Evolutionary conservation across 1,140 invertebrate species (phyloP), one percentile per base, ranked within the genome.

Genomic region (Octopus sinensis): DNA sequence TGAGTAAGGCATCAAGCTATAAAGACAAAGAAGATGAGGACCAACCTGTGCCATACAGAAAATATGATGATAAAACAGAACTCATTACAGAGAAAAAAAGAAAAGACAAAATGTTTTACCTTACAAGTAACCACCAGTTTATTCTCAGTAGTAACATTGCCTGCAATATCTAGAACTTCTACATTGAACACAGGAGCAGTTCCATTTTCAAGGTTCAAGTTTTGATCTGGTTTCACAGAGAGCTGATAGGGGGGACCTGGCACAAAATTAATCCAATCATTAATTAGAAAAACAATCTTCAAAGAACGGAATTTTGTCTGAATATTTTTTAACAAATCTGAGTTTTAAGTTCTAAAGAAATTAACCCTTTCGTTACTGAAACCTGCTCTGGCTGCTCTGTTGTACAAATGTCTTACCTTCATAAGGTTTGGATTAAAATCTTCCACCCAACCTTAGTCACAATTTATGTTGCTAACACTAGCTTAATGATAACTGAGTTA

Each of bases 131-230:
- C 76, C 4, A 76, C 68, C 3, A 82, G 53, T 62, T 81, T 80
- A 12, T 68, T 79, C 13, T 83, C 81, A 52, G 84, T 83, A 2
- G 90, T 90, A 4, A 86, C 13, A 81, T 91, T 91, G n/a, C 88
- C 89, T 5, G 88, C 84, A 23, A 81, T 52, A 81, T 91, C 90
- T 10, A 83, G 82, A 4, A 90, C 83, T 54, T 85, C 84, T 9
- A 91, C 85, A 62, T 81, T 80, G 81, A 88, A 91, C 9, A 71
- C 62, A 0, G 84, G 80, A 5, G 86, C 12, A n/a, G 76, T 78
- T 4, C 89, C 89, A 83, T 91, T 91, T 79, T 90, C 89, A n/a
- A 91, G 84, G 12, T 81, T 83, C 9, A 86, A 23, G 53, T 88
- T 86, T 17, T 87, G 84, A n/a, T 89, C 86, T 52, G 86, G 86